Percentiles rank a stretch among this genome's conserved stretches.
These are phyloP conservation scores for Anguilla megastoma DNA, from an alignment of 2,797 vertebrate genomes.

Conservation along the genomic window DNA sequence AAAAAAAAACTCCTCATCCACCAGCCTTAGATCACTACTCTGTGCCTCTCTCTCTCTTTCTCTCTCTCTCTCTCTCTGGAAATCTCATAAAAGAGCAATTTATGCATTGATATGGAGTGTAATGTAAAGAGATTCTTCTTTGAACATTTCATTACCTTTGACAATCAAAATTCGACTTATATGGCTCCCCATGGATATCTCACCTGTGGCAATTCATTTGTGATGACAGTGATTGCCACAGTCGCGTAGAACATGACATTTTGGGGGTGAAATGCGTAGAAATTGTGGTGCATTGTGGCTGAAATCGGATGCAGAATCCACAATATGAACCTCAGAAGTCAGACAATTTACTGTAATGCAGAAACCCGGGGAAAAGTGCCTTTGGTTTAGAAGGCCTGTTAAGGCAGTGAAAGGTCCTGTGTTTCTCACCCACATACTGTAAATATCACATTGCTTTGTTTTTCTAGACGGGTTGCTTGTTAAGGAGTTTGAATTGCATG, in stretches of 20 bases:
- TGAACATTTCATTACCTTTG: conserved; percentile 1
- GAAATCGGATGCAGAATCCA: not conserved
- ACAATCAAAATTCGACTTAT: not conserved
- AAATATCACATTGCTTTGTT: not conserved
- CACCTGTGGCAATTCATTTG: conserved; percentile 1
- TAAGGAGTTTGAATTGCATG: not conserved
- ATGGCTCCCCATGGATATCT: conserved; percentile 1
- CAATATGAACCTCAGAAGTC: not conserved
- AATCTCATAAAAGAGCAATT: not conserved
- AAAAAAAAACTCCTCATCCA: not conserved
- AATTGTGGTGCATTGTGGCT: not conserved
- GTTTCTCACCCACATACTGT: not conserved
- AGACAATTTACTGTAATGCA: not conserved
- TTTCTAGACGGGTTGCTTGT: not conserved
- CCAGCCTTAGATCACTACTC: not conserved
- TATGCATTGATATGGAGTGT: not conserved
- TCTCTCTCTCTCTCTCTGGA: not conserved
- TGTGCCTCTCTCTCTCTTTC: not conserved
- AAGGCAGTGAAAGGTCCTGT: not conserved
- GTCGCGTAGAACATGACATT: not conserved
- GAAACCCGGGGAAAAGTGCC: not conserved
- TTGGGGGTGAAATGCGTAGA: not conserved
- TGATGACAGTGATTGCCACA: not conserved
- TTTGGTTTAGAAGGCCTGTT: not conserved
- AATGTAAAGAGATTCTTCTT: not conserved